These are phyloP conservation scores for Centropristis striata DNA, from an alignment of 2,113 vertebrate genomes.

Conservation along the genomic window DNA sequence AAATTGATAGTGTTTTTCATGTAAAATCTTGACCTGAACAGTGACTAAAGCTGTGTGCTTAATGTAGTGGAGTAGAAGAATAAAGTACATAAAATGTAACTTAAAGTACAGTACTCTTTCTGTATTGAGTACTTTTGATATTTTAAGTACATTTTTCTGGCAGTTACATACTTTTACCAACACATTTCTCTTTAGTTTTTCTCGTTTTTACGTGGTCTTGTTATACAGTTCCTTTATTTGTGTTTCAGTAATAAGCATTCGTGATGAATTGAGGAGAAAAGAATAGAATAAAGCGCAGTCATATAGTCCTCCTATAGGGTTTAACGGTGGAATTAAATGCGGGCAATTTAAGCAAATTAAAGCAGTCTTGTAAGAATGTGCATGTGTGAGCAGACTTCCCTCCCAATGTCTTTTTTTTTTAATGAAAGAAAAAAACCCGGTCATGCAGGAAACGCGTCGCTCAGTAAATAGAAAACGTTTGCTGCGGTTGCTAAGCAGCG, in stretches of 20 bases:
- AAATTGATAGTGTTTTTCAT: too few relatives aligned
- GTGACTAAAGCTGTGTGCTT: too few relatives aligned
- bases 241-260: neutral
- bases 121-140: too few relatives aligned
- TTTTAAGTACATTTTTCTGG: too few relatives aligned
- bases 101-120: too few relatives aligned
- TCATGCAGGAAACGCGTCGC: conserved; percentile 44
- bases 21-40: too few relatives aligned
- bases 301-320: neutral
- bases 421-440: neutral
- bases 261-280: neutral
- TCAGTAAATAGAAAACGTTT: conserved; percentile 48
- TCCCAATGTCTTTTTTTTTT: neutral
- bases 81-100: too few relatives aligned
- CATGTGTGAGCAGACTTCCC: neutral
- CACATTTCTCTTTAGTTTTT: too few relatives aligned
- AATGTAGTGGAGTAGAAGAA: too few relatives aligned
- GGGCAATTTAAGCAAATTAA: neutral
- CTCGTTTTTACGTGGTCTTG: neutral
- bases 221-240: neutral
- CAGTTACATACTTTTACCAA: too few relatives aligned
- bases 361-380: conserved; percentile 9
- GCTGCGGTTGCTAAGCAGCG: conserved; percentile 42
- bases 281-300: neutral
- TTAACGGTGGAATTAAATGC: neutral